Base-by-base conservation (phyloP, 2,113 vertebrate species). In the Oreotrochilus melanogaster region DNA sequence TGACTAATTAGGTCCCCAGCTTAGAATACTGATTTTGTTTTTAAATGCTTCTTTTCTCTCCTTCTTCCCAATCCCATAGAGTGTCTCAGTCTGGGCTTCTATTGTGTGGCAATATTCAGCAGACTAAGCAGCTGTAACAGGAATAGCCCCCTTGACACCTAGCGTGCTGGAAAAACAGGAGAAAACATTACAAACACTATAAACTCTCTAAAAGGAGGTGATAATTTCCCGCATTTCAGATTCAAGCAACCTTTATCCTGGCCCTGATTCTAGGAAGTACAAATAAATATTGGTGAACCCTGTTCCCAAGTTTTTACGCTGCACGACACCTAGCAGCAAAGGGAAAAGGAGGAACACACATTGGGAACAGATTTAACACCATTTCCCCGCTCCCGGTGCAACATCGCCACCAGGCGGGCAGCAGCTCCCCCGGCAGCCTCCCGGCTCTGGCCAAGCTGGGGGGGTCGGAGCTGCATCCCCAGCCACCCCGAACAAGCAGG, bases 351-450 rank as follows among this genome's bases (percentile, higher is more conserved):
- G 2, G 53, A 16, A 9, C 18, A 0, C 7, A 0, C 25, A 0
- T 3, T 33, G 14, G 45, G 64, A 66, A 6, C 0, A 17, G 65
- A 15, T 23, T 18, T 2, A 15, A 33, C 3, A 2, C 1, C 28
- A 1, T 65, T 22, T 48, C 42, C 9, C 53, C 0, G 53, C 2
- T 28, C 10, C 18, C 43, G 8, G 96, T 30, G 83, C 37, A 88
- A 93, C 75, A 92, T 80, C 43, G 96, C 93, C 96, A 18, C 96
- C 96, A 47, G 87, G 96, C 65, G 96, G 96, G 89, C 93, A 18
- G 19, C 16, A 14, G 6, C 54, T 65, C 47, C 39, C 28, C 6
- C 2, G 1, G 21, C 23, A 48, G 66, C 25, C 27, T 9, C 28
- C 21, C 21, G 47, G 0, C 3, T 7, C 37, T 25, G 67, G 62